These are phyloP conservation scores for Diadema setosum DNA, from an alignment of 35 echinoderm and acorn worm species.

Conservation along the genomic window DNA sequence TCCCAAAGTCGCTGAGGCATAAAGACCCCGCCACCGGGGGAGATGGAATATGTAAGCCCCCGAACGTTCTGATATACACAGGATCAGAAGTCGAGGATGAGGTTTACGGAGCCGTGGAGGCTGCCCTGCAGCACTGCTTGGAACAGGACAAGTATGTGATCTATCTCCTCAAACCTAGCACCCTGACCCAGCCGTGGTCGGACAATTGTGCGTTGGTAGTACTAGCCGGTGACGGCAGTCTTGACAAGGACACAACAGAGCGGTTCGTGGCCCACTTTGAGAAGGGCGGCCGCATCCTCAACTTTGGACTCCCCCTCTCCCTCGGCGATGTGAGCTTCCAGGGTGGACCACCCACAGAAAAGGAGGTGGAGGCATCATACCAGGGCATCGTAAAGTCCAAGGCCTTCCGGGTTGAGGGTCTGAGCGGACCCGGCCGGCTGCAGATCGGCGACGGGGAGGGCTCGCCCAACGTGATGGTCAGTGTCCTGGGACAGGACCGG, in stretches of 20 bases:
- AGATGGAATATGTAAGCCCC: conserved; percentile 29
- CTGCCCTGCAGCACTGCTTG: conserved; percentile 64
- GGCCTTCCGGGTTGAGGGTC: background rate
- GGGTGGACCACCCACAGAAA: background rate
- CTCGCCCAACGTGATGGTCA: background rate
- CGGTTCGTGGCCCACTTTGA: conserved; percentile 37
- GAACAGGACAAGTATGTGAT: conserved; percentile 76
- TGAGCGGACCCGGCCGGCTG: background rate
- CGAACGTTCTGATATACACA: conserved; percentile 79
- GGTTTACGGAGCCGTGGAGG: conserved; percentile 4
- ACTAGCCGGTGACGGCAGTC: background rate
- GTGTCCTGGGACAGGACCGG: background rate
- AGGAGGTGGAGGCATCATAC: conserved; percentile 1
- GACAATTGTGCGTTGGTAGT: conserved; percentile 81
- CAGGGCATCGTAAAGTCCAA: conserved; percentile 5
- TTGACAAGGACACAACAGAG: background rate
- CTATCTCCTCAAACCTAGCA: conserved; percentile 67
- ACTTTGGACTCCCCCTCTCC: conserved; percentile 30
- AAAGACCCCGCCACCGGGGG: background rate
- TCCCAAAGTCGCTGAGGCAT: background rate
- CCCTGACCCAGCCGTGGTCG: conserved; percentile 73
- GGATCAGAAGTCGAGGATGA: conserved; percentile 15
- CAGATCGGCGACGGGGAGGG: conserved; percentile 3
- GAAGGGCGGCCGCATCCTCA: conserved; percentile 24
- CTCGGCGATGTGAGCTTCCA: conserved; percentile 20